phyloP scores from a whole-genome alignment of 2,888 invertebrate species.

The Eubasilissa splendida region DNA sequence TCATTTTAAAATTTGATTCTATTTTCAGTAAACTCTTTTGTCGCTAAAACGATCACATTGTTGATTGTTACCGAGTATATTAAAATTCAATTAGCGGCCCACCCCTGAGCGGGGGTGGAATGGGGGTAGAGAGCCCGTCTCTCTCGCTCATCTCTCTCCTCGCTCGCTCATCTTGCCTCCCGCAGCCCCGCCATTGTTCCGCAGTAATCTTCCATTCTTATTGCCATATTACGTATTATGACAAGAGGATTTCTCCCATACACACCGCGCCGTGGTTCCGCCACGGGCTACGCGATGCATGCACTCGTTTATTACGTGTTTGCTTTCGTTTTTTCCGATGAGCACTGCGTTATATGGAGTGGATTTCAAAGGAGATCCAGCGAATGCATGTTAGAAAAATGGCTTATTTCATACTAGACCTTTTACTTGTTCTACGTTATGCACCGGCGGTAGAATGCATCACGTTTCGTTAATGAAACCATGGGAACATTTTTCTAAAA shows the following conservation, averaged over 20 bases:
- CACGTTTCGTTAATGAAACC: no score
- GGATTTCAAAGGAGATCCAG: slow-evolving; percentile 26
- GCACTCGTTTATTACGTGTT: slow-evolving; percentile 33
- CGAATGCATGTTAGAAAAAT: slow-evolving; percentile 19
- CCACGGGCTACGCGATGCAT: slow-evolving; percentile 25
- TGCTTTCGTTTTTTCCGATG: slow-evolving; percentile 38
- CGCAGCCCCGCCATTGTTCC: slow-evolving; percentile 52
- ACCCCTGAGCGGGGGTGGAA: not conserved
- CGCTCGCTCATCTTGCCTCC: slow-evolving; percentile 53
- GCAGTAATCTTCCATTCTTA: slow-evolving; percentile 59
- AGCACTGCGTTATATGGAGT: slow-evolving; percentile 22
- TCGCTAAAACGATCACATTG: not conserved
- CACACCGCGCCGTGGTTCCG: not conserved
- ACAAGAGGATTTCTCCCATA: slow-evolving; percentile 56
- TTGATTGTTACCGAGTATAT: slow-evolving; percentile 10
- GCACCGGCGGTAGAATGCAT: no score
- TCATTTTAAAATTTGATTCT: no score
- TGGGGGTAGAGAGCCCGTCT: not conserved
- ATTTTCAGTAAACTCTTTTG: not conserved
- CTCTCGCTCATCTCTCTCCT: slow-evolving; percentile 4
- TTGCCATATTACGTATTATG: slow-evolving; percentile 58
- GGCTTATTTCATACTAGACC: slow-evolving; percentile 1
- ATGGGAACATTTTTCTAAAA: no score
- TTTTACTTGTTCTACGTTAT: no score
- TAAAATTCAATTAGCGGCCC: slow-evolving; percentile 23